Base-by-base conservation (phyloP, 1,140 invertebrate species). In the Grapholita molesta region DNA sequence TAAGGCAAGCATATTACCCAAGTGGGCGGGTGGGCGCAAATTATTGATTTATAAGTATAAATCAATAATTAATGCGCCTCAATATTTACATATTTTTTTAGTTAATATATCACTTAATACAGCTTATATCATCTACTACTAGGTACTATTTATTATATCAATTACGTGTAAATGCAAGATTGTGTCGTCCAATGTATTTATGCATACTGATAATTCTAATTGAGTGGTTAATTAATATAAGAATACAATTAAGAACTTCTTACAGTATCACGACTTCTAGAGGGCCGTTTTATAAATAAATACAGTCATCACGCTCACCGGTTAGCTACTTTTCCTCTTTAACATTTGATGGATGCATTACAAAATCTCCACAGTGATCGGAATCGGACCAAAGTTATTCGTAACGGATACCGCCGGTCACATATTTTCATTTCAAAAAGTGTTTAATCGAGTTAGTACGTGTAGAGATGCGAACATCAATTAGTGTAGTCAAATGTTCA, bases 401-500 rank as follows among this genome's bases (percentile, higher is more conserved):
- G 42, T 48, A 48, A 48, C 42, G 42, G 42, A 48, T 48, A 48
- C 42, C 42, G 42, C 42, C 42, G 18, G 42, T 48, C 42, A 21
- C 42, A 48, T 48, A 48, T 21, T 18, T 48, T 3, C 42, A 18
- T 21, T 48, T 48, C 42, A 48, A 48, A 38, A 48, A 48, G 42
- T 48, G 42, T 48, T 48, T 48, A 48, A 48, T 48, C 42, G 18
- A 48, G 15, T 48, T 48, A 48, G 42, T 48, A 48, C 42, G 42
- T 8, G 18, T 48, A 18, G 42, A 21, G 42, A 48, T 48, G 15
- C 42, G 42, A 48, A 9, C 69, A 70, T 78, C 79, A 79, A 83
- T 83, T 83, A 83, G 76, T 73, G 70, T 55, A 69, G 70, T 73
- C 69, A 73, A 77, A 74, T 81, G 70, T 73, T 82, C 80, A 85